phyloP scores from a whole-genome alignment of 2,888 invertebrate genomes.

The Asteroscopus sphinx region DNA sequence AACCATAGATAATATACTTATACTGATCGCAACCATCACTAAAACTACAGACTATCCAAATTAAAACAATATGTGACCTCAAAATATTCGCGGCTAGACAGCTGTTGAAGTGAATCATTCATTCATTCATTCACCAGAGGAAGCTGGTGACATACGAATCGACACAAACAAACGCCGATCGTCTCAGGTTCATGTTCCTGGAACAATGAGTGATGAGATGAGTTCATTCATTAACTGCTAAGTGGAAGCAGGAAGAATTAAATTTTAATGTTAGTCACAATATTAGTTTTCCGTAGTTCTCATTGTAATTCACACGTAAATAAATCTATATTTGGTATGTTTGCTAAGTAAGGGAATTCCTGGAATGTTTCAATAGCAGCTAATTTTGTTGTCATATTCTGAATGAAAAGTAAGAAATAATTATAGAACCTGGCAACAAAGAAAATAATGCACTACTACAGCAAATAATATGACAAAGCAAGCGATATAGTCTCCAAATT shows the following conservation, averaged over 20 bases:
- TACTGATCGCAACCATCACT: not conserved
- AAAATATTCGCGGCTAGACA: conserved; percentile 51
- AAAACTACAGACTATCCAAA: conserved; percentile 27
- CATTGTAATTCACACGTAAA: conserved; percentile 9
- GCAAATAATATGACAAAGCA: no score
- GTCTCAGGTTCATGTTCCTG: conserved; percentile 70
- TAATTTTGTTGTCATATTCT: not conserved
- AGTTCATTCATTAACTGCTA: conserved; percentile 63
- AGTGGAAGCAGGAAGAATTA: conserved; percentile 56
- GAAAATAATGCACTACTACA: no score
- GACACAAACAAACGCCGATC: conserved; percentile 53
- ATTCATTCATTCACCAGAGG: conserved; percentile 68
- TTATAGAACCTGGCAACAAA: no score
- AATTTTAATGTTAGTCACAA: conserved; percentile 65
- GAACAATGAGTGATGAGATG: conserved; percentile 77
- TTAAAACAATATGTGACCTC: conserved; percentile 25
- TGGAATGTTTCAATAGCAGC: not conserved
- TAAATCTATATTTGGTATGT: not conserved
- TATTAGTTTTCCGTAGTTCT: conserved; percentile 29
- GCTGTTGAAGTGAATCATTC: conserved; percentile 63
- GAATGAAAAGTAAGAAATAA: no score
- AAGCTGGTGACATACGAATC: conserved; percentile 69
- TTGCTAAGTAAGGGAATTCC: not conserved
- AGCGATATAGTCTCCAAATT: not conserved
- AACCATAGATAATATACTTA: not conserved